These are phyloP conservation scores for Zaprionus vittiger DNA, from an alignment of 1,140 invertebrate genomes.

Conservation along the genomic window DNA sequence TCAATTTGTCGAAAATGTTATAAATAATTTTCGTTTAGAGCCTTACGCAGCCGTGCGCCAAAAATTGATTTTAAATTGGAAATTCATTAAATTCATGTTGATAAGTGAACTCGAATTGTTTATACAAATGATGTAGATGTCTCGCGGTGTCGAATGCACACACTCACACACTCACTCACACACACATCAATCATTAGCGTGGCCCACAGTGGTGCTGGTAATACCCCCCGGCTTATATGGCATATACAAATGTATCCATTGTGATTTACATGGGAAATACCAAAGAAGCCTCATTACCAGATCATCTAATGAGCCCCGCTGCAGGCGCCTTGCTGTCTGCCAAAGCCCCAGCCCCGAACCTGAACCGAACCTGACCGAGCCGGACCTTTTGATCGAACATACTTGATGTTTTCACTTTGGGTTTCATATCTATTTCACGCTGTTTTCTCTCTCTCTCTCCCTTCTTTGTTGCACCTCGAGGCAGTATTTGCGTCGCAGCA, in stretches of 20 bases:
- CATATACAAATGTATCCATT: constrained; percentile 18
- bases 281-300: constrained; percentile 29
- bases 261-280: constrained; percentile 36
- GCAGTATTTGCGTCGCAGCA: constrained; percentile 39
- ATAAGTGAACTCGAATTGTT: constrained; percentile 74
- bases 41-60: constrained; percentile 53
- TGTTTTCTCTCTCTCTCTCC: not conserved
- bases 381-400: constrained; percentile 30
- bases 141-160: not conserved
- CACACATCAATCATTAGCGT: constrained; percentile 49
- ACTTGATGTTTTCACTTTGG: constrained; percentile 9
- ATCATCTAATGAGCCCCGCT: constrained; percentile 35
- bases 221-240: constrained; percentile 42
- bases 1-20: constrained; percentile 71
- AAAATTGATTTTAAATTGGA: constrained; percentile 78
- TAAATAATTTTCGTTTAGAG: constrained; percentile 72
- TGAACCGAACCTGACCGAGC: not conserved
- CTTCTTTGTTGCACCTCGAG: constrained; percentile 24
- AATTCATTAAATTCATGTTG: constrained; percentile 71
- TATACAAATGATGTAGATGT: constrained; percentile 45
- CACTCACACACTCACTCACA: constrained; percentile 3
- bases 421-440: not conserved
- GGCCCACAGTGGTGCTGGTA: constrained; percentile 14
- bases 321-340: constrained; percentile 41
- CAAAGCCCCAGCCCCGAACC: not conserved